These are phyloP conservation scores for Prosopocoilus inquinatus DNA, from an alignment of 2,888 invertebrate genomes.

Conservation along the genomic window DNA sequence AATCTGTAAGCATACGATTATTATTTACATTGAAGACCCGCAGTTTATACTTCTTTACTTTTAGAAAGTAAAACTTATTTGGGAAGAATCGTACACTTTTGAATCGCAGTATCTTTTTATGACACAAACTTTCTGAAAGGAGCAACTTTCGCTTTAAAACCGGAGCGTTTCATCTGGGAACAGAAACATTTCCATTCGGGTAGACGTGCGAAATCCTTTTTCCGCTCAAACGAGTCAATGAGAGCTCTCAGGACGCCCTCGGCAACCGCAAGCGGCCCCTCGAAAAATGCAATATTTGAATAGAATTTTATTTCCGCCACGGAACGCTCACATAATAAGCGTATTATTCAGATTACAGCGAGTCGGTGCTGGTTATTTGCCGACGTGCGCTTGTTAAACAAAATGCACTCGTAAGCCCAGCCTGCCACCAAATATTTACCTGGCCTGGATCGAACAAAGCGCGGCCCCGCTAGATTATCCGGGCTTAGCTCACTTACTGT, in stretches of 20 bases:
- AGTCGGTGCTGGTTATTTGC: conserved; percentile 5
- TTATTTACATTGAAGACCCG: too few species aligned
- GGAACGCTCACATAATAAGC: conserved; percentile 7
- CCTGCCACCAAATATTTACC: conserved; percentile 30
- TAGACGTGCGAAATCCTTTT: conserved; percentile 3
- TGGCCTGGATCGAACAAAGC: conserved; percentile 24
- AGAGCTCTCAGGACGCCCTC: conserved; percentile 14
- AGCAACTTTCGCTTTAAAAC: too few species aligned
- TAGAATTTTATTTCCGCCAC: conserved; percentile 16
- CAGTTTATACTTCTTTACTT: too few species aligned
- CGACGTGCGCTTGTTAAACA: conserved; percentile 21
- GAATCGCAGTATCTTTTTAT: too few species aligned
- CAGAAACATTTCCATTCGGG: too few species aligned
- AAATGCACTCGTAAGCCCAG: conserved; percentile 20
- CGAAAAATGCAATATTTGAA: conserved; percentile 12
- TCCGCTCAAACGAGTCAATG: conserved; percentile 18
- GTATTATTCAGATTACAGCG: conserved; percentile 16
- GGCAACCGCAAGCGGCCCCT: background rate
- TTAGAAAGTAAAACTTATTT: too few species aligned
- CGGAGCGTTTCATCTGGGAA: too few species aligned
- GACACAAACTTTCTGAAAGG: too few species aligned
- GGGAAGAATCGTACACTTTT: too few species aligned
- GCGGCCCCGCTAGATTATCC: conserved; percentile 30
- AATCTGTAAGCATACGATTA: too few species aligned
- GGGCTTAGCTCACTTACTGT: conserved; percentile 31